These are phyloP conservation scores for Sphaeridia pumilis DNA, from an alignment of 2,888 invertebrate species.

Conservation along the genomic window DNA sequence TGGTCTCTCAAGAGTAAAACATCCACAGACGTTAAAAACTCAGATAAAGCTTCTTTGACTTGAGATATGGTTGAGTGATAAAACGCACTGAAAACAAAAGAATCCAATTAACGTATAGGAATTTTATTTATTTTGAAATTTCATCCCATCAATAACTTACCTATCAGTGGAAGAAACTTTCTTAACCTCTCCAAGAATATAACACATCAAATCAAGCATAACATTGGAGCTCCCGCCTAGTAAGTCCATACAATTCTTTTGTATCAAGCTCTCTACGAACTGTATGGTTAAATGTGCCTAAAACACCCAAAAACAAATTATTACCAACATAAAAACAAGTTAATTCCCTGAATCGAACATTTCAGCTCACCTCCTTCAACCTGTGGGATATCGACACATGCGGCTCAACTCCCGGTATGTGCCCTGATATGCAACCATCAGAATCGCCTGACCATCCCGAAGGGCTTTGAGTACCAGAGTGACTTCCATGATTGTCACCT, in stretches of 20 bases:
- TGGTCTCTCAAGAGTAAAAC: constrained; percentile 32
- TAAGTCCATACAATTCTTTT: constrained; percentile 35
- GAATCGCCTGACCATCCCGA: constrained; percentile 9
- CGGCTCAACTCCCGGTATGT: constrained; percentile 15
- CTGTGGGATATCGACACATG: constrained; percentile 27
- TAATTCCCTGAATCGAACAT: too few relatives aligned
- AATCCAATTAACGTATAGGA: constrained; percentile 1
- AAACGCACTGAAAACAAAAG: constrained; percentile 23
- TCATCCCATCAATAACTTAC: too few relatives aligned
- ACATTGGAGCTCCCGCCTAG: constrained; percentile 35
- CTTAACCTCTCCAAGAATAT: constrained; percentile 32
- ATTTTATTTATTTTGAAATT: neutral
- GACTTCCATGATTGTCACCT: constrained; percentile 17
- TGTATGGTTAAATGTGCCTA: constrained; percentile 30
- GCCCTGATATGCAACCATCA: constrained; percentile 2
- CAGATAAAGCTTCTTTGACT: constrained; percentile 34
- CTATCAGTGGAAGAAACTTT: constrained; percentile 34
- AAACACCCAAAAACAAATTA: neutral
- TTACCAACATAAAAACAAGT: neutral
- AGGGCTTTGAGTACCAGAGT: constrained; percentile 7
- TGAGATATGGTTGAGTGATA: constrained; percentile 35
- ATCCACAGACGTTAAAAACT: constrained; percentile 35
- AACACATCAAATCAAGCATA: constrained; percentile 36
- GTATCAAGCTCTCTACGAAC: constrained; percentile 35
- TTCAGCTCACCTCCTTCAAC: constrained; percentile 31